Evolutionary conservation across 2,113 vertebrate species (phyloP).

Genomic region (Xyliphius kryptos): DNA sequence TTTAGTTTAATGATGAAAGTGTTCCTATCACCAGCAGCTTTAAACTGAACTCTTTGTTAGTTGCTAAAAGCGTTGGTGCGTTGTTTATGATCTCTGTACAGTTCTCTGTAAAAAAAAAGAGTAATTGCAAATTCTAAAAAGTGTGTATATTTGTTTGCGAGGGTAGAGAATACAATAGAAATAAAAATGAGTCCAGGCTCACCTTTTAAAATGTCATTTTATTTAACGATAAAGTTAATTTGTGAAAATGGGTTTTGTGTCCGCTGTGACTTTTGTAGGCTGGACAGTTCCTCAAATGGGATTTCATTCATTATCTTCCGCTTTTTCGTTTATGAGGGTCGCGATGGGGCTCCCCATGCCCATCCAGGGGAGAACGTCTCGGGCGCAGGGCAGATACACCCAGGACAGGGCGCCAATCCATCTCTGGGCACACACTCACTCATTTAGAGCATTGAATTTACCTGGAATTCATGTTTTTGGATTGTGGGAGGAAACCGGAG

Average conservation of each 20-base stretch:
- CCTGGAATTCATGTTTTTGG: too few species aligned
- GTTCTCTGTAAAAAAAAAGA: neutral
- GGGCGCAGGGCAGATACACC: too few species aligned
- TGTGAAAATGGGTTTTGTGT: slow-evolving; percentile 1
- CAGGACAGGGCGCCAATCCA: too few species aligned
- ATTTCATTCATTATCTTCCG: too few species aligned
- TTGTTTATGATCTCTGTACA: neutral
- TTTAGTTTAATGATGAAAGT: slow-evolving; percentile 3
- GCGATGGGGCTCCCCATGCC: too few species aligned
- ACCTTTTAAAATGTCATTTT: slow-evolving; percentile 20
- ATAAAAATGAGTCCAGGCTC: slow-evolving; percentile 5
- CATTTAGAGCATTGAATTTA: too few species aligned
- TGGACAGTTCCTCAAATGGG: neutral
- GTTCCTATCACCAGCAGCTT: slow-evolving; percentile 26
- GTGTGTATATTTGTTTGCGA: slow-evolving; percentile 27
- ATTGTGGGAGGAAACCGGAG: too few species aligned
- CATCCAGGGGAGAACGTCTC: too few species aligned
- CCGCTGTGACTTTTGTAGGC: neutral
- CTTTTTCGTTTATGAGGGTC: too few species aligned
- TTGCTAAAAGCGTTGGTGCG: slow-evolving; percentile 2
- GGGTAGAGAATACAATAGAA: slow-evolving; percentile 14
- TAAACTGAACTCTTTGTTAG: slow-evolving; percentile 1
- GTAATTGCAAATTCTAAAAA: neutral
- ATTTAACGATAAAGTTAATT: slow-evolving; percentile 28
- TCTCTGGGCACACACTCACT: too few species aligned